A percentile compares a stretch with the other conserved stretches of the same genome.
Evolutionary conservation across 2,113 vertebrate genomes (phyloP).

Genomic region (Rhinoderma darwinii): DNA sequence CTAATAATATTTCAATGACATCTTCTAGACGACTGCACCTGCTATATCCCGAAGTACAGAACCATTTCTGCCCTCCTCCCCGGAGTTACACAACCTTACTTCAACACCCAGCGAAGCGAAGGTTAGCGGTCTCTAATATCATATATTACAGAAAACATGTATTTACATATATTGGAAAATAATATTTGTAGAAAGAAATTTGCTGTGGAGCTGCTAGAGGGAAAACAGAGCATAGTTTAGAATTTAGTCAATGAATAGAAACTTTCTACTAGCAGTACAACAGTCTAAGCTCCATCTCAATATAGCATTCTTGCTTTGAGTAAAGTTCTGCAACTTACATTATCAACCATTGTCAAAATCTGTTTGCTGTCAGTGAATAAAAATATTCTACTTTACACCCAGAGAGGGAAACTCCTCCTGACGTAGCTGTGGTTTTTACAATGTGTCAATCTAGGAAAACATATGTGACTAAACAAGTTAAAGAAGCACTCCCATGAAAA

Average conservation of each 20-base stretch:
- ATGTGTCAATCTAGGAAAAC: too few relatives aligned
- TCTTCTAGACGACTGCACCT: neutral
- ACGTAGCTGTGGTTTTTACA: too few relatives aligned
- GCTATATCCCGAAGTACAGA: slow-evolving; percentile 50
- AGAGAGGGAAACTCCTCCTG: too few relatives aligned
- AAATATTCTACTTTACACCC: too few relatives aligned
- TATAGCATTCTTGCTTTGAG: too few relatives aligned
- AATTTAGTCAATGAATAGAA: neutral
- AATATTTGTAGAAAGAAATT: neutral
- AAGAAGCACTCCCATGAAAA: too few relatives aligned
- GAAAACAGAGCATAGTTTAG: neutral
- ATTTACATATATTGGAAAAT: neutral
- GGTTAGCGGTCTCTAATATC: neutral
- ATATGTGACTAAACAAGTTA: too few relatives aligned
- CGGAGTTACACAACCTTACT: slow-evolving; percentile 19
- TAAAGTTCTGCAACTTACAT: too few relatives aligned
- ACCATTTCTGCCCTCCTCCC: slow-evolving; percentile 21
- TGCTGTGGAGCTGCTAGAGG: neutral
- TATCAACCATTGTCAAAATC: too few relatives aligned
- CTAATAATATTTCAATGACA: neutral
- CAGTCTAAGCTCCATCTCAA: too few relatives aligned
- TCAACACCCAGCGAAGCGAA: slow-evolving; percentile 51
- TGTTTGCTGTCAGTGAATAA: too few relatives aligned
- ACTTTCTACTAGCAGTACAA: too few relatives aligned
- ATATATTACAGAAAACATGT: neutral